Percentiles rank a stretch among this genome's conserved stretches.
Conservation (phyloP, 2,888 invertebrate genomes). For the Plebejus anna region DNA sequence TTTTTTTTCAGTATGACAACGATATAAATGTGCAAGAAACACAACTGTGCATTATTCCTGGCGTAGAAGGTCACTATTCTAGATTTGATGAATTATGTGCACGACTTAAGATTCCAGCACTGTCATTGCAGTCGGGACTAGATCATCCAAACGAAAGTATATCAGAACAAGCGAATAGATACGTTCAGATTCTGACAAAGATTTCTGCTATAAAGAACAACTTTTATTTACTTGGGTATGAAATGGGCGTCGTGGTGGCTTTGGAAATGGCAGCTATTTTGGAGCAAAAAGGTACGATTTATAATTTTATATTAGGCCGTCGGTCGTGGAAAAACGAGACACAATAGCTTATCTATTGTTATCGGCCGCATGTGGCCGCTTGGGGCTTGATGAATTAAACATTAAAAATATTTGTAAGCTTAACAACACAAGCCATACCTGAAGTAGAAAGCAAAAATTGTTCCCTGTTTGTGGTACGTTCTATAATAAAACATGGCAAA, state of each 20-base stretch:
- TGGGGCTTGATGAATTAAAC: too few species aligned
- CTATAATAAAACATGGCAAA: too few species aligned
- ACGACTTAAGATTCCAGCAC: slow-evolving; percentile 50
- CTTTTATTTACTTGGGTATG: slow-evolving; percentile 56
- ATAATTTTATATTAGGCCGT: too few species aligned
- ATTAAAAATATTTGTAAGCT: too few species aligned
- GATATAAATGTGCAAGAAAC: slow-evolving; percentile 40
- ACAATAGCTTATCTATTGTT: too few species aligned
- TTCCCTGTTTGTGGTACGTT: too few species aligned
- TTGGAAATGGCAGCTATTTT: slow-evolving; percentile 55
- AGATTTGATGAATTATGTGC: slow-evolving; percentile 49
- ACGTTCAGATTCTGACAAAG: slow-evolving; percentile 42
- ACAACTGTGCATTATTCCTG: slow-evolving; percentile 52
- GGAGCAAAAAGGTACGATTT: slow-evolving; percentile 48
- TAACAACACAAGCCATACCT: too few species aligned
- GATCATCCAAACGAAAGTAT: slow-evolving; percentile 46
- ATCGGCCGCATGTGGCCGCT: too few species aligned
- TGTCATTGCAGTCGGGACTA: slow-evolving; percentile 50
- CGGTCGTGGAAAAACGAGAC: too few species aligned
- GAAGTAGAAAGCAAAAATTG: too few species aligned
- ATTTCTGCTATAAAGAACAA: slow-evolving; percentile 35
- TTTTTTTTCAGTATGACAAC: slow-evolving; percentile 42
- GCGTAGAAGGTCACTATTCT: slow-evolving; percentile 50
- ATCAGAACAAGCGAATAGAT: slow-evolving; percentile 47
- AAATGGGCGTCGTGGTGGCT: slow-evolving; percentile 50